phyloP scores from a whole-genome alignment of 1,140 invertebrate genomes.

The Dermatophagoides farinae region DNA sequence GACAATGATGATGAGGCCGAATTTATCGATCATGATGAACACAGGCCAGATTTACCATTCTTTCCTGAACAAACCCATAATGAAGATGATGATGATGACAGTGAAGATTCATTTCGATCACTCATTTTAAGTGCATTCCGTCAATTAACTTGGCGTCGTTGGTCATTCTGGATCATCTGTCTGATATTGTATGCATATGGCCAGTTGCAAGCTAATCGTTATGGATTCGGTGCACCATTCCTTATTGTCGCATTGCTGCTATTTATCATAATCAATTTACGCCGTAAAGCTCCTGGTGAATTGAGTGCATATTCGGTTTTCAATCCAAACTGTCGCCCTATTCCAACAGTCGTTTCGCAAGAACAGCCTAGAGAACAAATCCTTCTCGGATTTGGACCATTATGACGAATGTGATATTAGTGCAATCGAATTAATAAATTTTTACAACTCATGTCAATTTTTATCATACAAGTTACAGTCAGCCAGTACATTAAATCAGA shows the following conservation, averaged over 20 bases:
- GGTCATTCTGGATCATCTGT: not conserved
- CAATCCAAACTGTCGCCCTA: slow-evolving; percentile 73
- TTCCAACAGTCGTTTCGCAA: slow-evolving; percentile 80
- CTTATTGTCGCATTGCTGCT: slow-evolving; percentile 54
- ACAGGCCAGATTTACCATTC: not conserved
- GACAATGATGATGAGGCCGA: not conserved
- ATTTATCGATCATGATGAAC: not conserved
- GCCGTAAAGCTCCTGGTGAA: slow-evolving; percentile 46
- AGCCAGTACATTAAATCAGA: no score
- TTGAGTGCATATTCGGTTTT: slow-evolving; percentile 93
- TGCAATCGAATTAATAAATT: not conserved
- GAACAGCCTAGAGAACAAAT: slow-evolving; percentile 71
- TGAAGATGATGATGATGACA: not conserved
- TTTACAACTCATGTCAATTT: no score
- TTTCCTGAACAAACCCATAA: not conserved
- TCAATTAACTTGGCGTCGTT: not conserved
- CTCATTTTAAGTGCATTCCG: not conserved
- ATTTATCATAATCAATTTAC: slow-evolving; percentile 62
- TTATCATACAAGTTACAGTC: no score
- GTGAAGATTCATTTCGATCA: not conserved
- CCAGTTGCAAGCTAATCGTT: slow-evolving; percentile 30
- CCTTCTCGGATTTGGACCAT: not conserved
- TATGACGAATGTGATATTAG: not conserved
- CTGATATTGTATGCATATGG: not conserved
- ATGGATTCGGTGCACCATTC: slow-evolving; percentile 76